phyloP scores from a whole-genome alignment of 2,888 invertebrate genomes.

The Leptogaster cylindrica region DNA sequence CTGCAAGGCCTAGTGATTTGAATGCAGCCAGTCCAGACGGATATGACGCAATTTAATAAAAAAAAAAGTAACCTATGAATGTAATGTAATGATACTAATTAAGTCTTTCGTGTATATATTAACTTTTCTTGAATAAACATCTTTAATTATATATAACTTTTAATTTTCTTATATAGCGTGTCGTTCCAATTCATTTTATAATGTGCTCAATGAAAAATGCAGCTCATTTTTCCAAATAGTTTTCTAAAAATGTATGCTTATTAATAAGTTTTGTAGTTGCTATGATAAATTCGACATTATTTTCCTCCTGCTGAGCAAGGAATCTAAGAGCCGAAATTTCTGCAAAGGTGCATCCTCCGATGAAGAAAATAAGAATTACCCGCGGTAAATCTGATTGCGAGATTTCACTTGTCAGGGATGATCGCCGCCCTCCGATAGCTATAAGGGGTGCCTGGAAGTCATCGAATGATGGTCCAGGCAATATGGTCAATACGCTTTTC shows the following conservation, averaged over 20 bases:
- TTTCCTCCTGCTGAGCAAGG: slow-evolving; percentile 77
- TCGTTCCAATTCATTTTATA: too few relatives aligned
- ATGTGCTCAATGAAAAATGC: background rate
- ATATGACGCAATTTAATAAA: slow-evolving; percentile 48
- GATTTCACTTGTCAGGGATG: slow-evolving; percentile 67
- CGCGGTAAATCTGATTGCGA: slow-evolving; percentile 61
- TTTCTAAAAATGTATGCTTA: slow-evolving; percentile 83
- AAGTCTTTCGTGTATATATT: too few relatives aligned
- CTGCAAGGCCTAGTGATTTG: slow-evolving; percentile 41
- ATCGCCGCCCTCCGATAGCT: slow-evolving; percentile 66
- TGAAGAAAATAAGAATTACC: slow-evolving; percentile 90
- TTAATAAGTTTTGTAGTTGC: slow-evolving; percentile 93
- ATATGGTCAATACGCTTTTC: slow-evolving; percentile 79
- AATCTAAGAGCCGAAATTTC: slow-evolving; percentile 83
- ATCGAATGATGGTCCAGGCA: slow-evolving; percentile 81
- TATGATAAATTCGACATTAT: slow-evolving; percentile 86
- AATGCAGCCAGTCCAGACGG: slow-evolving; percentile 43
- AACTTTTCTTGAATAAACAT: too few relatives aligned
- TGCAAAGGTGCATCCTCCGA: slow-evolving; percentile 96
- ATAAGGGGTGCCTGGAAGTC: slow-evolving; percentile 68
- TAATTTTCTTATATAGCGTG: too few relatives aligned
- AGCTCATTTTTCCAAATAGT: slow-evolving; percentile 66
- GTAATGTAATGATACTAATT: too few relatives aligned
- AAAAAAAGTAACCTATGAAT: too few relatives aligned
- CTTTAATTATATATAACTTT: too few relatives aligned